A percentile compares a stretch with the other conserved stretches of the same genome.
Evolutionary conservation across 2,113 vertebrate genomes (phyloP).

Genomic region (Pycnonotus jocosus): DNA sequence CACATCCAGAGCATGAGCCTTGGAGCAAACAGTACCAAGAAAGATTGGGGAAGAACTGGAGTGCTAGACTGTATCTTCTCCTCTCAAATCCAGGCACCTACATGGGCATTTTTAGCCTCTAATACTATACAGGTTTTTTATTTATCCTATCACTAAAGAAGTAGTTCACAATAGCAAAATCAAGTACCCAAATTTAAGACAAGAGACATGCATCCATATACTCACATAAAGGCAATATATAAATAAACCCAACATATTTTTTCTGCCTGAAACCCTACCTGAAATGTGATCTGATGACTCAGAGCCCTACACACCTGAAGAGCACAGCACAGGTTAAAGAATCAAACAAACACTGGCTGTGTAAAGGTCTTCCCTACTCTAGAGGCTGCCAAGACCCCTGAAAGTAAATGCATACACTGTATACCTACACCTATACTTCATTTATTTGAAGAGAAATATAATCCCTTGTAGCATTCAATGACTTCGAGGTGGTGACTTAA

Average conservation of each 20-base stretch:
- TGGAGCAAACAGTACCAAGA: not conserved
- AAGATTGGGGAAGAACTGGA: not conserved
- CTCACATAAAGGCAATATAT: not conserved
- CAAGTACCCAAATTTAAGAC: not conserved
- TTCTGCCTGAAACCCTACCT: not conserved
- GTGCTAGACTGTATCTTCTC: not conserved
- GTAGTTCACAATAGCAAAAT: not conserved
- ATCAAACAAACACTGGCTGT: not conserved
- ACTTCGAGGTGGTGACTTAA: not conserved
- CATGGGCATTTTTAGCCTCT: not conserved
- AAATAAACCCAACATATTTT: fast-evolving
- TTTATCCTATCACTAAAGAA: not conserved
- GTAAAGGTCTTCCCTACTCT: not conserved
- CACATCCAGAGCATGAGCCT: not conserved
- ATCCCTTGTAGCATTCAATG: not conserved
- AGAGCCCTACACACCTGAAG: not conserved
- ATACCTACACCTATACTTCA: not conserved
- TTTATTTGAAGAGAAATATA: slow-evolving; percentile 12
- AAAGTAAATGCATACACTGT: not conserved
- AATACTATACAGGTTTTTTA: not conserved
- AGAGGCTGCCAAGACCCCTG: not conserved
- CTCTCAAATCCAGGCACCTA: not conserved
- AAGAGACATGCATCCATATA: not conserved
- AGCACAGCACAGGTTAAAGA: not conserved
- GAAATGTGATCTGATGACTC: not conserved